Conservation (phyloP, 2,888 invertebrate genomes). For the Sipha maydis region DNA sequence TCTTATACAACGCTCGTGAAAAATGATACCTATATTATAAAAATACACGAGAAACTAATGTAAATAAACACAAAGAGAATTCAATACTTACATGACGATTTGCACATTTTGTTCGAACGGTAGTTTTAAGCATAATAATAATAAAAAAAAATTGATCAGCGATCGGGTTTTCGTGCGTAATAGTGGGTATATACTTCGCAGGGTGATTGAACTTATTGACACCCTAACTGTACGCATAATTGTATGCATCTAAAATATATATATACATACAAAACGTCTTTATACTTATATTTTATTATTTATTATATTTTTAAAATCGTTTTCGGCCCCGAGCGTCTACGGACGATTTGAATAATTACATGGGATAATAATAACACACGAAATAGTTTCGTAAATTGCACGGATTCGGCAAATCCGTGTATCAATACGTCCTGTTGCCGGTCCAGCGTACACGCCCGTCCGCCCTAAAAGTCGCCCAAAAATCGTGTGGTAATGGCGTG, state of each 20-base stretch:
- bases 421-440: not conserved
- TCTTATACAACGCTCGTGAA: not conserved
- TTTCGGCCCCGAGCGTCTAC: not conserved
- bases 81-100: not conserved
- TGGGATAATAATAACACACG: slow-evolving; percentile 13
- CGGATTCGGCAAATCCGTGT: not conserved
- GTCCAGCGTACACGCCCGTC: too few relatives aligned
- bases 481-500: too few relatives aligned
- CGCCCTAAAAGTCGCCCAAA: too few relatives aligned
- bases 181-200: not conserved
- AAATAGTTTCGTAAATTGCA: not conserved
- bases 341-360: not conserved
- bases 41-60: not conserved
- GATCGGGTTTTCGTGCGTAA: not conserved
- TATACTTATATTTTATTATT: not conserved
- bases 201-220: slow-evolving; percentile 7
- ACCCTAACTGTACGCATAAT: not conserved
- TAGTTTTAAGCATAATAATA: not conserved
- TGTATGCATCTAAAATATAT: not conserved
- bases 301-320: not conserved
- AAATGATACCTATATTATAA: not conserved
- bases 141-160: not conserved
- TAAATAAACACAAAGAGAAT: slow-evolving; percentile 2
- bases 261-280: not conserved
- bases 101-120: not conserved